These are phyloP conservation scores for Polypedilum pembai DNA, from an alignment of 1,140 invertebrate genomes.

Conservation along the genomic window DNA sequence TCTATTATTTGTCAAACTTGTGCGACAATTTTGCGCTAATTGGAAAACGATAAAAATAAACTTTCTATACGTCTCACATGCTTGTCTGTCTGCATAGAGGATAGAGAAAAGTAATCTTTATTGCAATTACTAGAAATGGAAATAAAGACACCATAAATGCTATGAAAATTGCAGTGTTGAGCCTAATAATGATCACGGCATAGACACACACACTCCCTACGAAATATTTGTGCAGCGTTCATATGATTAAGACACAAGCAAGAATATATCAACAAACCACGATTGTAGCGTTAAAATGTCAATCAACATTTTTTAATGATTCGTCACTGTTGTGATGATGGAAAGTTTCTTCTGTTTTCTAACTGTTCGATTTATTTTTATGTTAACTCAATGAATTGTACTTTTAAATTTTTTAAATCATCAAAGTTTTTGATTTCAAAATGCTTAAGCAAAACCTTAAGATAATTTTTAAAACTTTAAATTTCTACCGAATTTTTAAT, in stretches of 20 bases:
- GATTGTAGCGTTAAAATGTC: neutral
- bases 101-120: neutral
- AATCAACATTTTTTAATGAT: neutral
- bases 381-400: no score
- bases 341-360: neutral
- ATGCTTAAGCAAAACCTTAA: no score
- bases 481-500: no score
- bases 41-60: neutral
- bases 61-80: neutral
- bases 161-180: neutral
- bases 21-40: slow-evolving; percentile 4
- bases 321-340: neutral
- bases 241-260: neutral
- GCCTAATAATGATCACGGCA: neutral
- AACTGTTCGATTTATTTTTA: no score
- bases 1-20: slow-evolving; percentile 15
- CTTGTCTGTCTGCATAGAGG: neutral
- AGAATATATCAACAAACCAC: neutral
- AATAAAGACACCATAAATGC: neutral
- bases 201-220: neutral
- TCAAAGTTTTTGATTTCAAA: no score
- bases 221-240: neutral
- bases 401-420: no score
- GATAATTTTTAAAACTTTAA: no score
- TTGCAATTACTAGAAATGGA: slow-evolving; percentile 9